phyloP scores from a whole-genome alignment of 35 echinoderm and acorn worm genomes.

The Hemicentrotus pulcherrimus region DNA sequence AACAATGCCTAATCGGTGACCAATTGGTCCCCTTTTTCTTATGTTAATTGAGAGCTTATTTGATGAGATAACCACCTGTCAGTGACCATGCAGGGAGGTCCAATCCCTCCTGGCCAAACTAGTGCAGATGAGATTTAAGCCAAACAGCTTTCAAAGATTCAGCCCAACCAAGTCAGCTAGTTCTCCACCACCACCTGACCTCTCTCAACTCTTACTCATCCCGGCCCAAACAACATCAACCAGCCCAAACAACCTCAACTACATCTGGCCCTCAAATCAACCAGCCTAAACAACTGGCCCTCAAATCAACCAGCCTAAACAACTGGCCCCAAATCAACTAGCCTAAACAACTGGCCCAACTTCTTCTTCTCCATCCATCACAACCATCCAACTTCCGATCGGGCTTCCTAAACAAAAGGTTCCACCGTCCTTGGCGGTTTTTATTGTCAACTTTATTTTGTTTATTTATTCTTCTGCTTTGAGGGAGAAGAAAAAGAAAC shows the following conservation, averaged over 20 bases:
- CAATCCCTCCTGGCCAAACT: no score
- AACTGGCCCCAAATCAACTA: neutral
- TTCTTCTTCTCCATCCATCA: neutral
- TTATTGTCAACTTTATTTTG: slow-evolving; percentile 13
- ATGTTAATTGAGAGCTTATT: no score
- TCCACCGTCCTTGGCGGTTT: neutral
- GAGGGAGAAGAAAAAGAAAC: neutral
- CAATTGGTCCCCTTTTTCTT: no score
- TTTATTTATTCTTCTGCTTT: neutral
- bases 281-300: no score
- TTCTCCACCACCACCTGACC: neutral
- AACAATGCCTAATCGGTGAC: no score
- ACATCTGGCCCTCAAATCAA: no score
- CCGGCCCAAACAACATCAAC: neutral
- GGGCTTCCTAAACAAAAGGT: neutral
- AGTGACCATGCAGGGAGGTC: no score
- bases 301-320: neutral
- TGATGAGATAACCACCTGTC: no score
- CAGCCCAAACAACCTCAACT: neutral
- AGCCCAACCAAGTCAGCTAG: neutral
- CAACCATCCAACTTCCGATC: slow-evolving; percentile 1
- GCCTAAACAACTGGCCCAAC: neutral
- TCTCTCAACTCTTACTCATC: neutral
- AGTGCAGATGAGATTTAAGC: no score
- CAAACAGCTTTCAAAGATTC: neutral